These are phyloP conservation scores for Aculops lycopersici DNA, from an alignment of 1,140 invertebrate species.

Conservation along the genomic window DNA sequence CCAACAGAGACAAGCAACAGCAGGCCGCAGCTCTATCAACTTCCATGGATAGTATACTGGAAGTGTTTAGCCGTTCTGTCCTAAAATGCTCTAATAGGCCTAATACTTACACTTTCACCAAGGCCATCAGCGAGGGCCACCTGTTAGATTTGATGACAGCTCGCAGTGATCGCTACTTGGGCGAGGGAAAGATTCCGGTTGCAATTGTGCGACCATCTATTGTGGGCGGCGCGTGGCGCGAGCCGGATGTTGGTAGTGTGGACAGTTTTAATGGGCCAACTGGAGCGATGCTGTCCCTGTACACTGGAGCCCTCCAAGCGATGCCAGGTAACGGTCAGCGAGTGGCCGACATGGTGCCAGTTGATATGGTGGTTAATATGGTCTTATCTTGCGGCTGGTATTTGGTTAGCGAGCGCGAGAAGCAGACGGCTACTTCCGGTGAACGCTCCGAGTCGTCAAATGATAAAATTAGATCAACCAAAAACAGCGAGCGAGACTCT, in stretches of 20 bases:
- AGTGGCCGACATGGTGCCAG: slow-evolving; percentile 14
- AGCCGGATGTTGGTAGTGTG: slow-evolving; percentile 20
- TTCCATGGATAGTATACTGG: slow-evolving; percentile 20
- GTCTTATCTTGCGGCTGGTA: slow-evolving; percentile 13
- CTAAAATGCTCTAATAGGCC: slow-evolving; percentile 17
- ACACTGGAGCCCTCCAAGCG: slow-evolving; percentile 14
- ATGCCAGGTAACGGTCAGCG: slow-evolving; percentile 12
- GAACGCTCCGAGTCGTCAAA: neutral
- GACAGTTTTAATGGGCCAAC: slow-evolving; percentile 16
- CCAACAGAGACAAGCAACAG: slow-evolving; percentile 12
- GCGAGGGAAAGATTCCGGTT: slow-evolving; percentile 44
- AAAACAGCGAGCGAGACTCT: neutral
- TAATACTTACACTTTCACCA: slow-evolving; percentile 20
- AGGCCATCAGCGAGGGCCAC: slow-evolving; percentile 18
- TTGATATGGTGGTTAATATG: slow-evolving; percentile 15
- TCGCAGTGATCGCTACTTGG: slow-evolving; percentile 45
- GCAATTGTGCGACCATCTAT: slow-evolving; percentile 23
- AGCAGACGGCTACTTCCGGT: neutral
- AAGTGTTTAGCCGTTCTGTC: slow-evolving; percentile 14
- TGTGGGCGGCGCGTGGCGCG: slow-evolving; percentile 22
- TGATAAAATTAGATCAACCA: no score
- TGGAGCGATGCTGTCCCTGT: slow-evolving; percentile 12
- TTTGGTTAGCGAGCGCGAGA: neutral
- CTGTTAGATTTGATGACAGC: slow-evolving; percentile 14
- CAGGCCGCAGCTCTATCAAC: no score